Evolutionary conservation across 2,113 vertebrate species (phyloP).

Genomic region (Toxostoma redivivum): DNA sequence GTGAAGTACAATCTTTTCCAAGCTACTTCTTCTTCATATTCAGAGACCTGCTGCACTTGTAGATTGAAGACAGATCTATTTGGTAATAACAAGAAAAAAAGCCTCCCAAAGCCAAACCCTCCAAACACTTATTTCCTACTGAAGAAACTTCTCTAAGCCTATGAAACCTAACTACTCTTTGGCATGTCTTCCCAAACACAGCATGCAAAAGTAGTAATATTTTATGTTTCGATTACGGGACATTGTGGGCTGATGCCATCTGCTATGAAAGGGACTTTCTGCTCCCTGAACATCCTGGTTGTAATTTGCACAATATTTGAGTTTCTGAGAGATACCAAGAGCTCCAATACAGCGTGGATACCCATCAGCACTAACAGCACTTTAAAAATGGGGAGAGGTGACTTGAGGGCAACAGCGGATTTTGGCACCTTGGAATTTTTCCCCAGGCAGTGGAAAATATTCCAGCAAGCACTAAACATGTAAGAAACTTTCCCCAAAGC

Average conservation of each 20-base stretch:
- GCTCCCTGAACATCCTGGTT: slow-evolving; percentile 40
- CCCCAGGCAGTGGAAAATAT: neutral
- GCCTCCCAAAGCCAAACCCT: neutral
- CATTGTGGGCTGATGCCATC: slow-evolving; percentile 36
- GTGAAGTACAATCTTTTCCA: neutral
- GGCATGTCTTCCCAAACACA: slow-evolving; percentile 19
- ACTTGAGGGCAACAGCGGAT: neutral
- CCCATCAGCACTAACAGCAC: neutral
- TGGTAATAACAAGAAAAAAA: neutral
- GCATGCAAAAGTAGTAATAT: slow-evolving; percentile 38
- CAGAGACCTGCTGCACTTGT: neutral
- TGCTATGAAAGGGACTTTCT: slow-evolving; percentile 34
- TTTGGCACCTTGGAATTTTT: neutral
- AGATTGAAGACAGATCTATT: slow-evolving; percentile 9
- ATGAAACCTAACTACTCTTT: neutral
- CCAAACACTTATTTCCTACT: neutral
- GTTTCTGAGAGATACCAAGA: neutral
- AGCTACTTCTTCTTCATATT: neutral
- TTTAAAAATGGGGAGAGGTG: neutral
- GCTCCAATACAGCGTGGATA: neutral
- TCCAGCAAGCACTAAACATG: neutral
- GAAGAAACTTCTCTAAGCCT: slow-evolving; percentile 12
- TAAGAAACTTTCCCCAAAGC: neutral
- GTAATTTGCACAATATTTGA: slow-evolving; percentile 9
- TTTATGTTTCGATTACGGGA: slow-evolving; percentile 43